phyloP scores from a whole-genome alignment of 2,113 vertebrate species.

The Pseudonaja textilis region DNA sequence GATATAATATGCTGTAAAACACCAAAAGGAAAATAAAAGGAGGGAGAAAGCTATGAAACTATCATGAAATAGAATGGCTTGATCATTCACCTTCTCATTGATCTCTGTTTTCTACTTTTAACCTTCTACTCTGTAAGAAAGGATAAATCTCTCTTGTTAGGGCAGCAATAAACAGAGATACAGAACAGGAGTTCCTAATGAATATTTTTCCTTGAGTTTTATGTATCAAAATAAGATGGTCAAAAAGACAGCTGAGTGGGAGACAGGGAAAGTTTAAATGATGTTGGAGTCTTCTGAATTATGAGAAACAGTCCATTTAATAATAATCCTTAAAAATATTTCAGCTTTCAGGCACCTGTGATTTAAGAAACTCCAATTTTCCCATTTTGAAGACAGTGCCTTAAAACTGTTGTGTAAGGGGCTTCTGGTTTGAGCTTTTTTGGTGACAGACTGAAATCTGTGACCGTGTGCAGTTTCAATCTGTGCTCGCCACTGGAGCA shows the following conservation, averaged over 20 bases:
- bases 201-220: not conserved
- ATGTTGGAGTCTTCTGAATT: not conserved
- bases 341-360: not conserved
- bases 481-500: no score
- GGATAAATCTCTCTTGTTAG: not conserved
- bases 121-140: not conserved
- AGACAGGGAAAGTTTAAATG: not conserved
- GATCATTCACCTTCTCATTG: constrained; percentile 28
- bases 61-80: constrained; percentile 36
- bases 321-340: not conserved
- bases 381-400: not conserved
- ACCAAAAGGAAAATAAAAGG: constrained; percentile 14
- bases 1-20: constrained; percentile 43
- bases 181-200: not conserved
- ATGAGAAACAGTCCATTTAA: not conserved
- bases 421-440: no score
- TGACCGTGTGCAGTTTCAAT: no score
- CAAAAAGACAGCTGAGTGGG: not conserved
- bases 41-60: constrained; percentile 49
- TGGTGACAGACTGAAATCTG: no score
- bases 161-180: not conserved
- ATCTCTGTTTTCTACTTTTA: constrained; percentile 21
- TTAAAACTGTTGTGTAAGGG: not conserved
- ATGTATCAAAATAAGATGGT: not conserved
- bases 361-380: not conserved